phyloP scores from a whole-genome alignment of 2,888 invertebrate genomes.

The Heterodera filipjevi region DNA sequence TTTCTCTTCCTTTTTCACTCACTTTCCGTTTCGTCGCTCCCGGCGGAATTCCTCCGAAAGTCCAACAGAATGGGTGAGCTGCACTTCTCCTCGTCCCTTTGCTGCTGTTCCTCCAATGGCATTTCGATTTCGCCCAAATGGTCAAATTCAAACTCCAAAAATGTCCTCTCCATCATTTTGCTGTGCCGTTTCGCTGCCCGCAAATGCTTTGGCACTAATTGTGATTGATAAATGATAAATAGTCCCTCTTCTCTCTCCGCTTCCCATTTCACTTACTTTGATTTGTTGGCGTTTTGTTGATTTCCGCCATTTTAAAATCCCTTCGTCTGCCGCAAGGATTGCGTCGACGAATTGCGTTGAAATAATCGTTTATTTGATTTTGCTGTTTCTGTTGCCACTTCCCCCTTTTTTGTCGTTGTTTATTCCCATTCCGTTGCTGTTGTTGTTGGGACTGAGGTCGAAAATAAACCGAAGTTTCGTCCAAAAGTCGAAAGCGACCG shows the following conservation, averaged over 20 bases:
- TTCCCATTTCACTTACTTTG: not conserved
- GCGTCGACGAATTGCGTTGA: not conserved
- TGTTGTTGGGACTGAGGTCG: not conserved
- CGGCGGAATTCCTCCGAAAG: slow-evolving; percentile 8
- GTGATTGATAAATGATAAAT: not conserved
- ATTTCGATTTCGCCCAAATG: not conserved
- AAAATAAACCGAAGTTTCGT: slow-evolving; percentile 10
- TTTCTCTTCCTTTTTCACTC: not conserved
- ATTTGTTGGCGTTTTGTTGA: not conserved
- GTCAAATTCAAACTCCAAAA: not conserved
- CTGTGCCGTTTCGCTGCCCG: not conserved
- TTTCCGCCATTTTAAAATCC: not conserved
- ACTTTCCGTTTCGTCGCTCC: not conserved
- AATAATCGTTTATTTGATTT: not conserved
- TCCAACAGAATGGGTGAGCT: slow-evolving; percentile 17
- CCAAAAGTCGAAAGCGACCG: not conserved
- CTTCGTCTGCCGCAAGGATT: slow-evolving; percentile 1
- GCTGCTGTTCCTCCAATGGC: not conserved
- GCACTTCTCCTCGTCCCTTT: not conserved
- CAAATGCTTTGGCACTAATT: not conserved
- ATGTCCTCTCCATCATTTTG: not conserved
- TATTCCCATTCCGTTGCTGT: not conserved
- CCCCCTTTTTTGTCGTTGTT: not conserved
- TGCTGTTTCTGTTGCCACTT: not conserved
- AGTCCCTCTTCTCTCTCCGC: not conserved